Percentiles rank a stretch among this genome's conserved stretches.
phyloP scores from a whole-genome alignment of 2,888 invertebrate species.

The Doris montereyensis region DNA sequence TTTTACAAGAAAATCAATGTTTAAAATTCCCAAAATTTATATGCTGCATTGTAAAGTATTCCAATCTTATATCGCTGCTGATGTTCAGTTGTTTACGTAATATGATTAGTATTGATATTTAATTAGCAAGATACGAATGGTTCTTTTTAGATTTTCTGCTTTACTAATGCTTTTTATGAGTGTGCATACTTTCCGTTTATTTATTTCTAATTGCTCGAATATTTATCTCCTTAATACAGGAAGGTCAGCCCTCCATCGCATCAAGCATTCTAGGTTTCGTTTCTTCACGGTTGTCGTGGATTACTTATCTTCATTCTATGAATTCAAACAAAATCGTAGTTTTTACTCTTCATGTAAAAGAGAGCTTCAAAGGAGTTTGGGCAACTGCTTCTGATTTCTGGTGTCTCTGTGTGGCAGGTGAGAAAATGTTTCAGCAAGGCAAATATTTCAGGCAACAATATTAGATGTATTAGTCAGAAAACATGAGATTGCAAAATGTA shows the following conservation, averaged over 20 bases:
- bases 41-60: no score
- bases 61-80: no score
- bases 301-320: conserved; percentile 26
- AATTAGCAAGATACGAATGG: neutral
- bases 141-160: neutral
- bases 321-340: conserved; percentile 6
- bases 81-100: no score
- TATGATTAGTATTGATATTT: neutral
- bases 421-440: neutral
- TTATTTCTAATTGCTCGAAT: neutral
- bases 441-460: no score
- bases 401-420: conserved; percentile 32
- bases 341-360: no score
- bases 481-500: no score
- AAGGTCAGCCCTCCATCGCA: neutral
- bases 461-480: no score
- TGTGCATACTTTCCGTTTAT: neutral
- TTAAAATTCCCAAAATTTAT: no score
- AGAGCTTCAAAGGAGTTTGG: conserved; percentile 28
- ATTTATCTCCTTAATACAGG: neutral
- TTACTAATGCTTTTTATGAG: neutral
- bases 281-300: conserved; percentile 30
- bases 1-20: no score
- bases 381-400: neutral
- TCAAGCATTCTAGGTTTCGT: conserved; percentile 32